Base-by-base conservation (phyloP, 1,140 invertebrate genomes). In the Nasonia giraulti region DNA sequence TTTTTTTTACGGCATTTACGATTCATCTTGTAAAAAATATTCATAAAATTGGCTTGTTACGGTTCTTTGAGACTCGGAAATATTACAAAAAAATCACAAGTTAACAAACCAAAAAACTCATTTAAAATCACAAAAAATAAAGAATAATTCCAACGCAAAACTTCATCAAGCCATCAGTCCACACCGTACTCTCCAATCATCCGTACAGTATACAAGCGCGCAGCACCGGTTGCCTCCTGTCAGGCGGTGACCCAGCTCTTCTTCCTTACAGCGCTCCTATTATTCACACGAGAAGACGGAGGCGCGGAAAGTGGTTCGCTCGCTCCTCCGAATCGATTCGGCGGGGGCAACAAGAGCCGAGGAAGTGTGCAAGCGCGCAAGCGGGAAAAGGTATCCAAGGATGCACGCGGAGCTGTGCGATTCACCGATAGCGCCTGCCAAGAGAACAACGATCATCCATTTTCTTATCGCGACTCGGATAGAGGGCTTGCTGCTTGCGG, bases 361-460 rank as follows among this genome's bases (percentile, higher is more conserved):
- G 47, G 47, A 50, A 12, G 47, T 50, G 47, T 44, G 47, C 14
- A 8, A 12, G 8, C 10, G 44, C 11, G 12, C 44, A 17, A 50
- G 47, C 47, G 47, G 47, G n/a, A 17, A 20, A 75, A 44, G 33
- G 37, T 20, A 27, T 44, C 20, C 27, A 6, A 44, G 20, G 14
- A 75, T n/a, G 73, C 11, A 40, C 69, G 77, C 79, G 77, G 20
- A 62, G 55, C 55, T 75, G 75, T 44, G 66, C 75, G 50, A 33
- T 76, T 69, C 69, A 20, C 81, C 77, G 77, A 79, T 79, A 79
- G 14, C 77, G 55, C 0, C 77, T 79, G 55, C 40, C 31, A 68
- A 79, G 44, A 8, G 23, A 79, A 23, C 77, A 79, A 55, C 17
- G 50, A 55, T 66, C 27, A 55, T 79, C 31, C 50, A 40, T 55